phyloP scores from a whole-genome alignment of 2,113 vertebrate species.

The Gulo gulo region DNA sequence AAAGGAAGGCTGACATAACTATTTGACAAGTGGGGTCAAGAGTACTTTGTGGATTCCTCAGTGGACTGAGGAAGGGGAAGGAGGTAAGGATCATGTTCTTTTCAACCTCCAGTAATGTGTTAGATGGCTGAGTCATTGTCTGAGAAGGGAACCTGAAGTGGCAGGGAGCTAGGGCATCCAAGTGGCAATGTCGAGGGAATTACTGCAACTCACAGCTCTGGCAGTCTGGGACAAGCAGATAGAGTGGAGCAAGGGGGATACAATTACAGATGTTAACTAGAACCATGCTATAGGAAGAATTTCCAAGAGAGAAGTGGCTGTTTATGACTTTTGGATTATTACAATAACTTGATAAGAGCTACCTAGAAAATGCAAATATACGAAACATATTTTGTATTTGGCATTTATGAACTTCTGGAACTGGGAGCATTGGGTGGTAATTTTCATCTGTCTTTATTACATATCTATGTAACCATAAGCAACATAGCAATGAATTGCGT shows the following conservation, averaged over 20 bases:
- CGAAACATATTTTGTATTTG: not conserved
- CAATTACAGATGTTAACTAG: not conserved
- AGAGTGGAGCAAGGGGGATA: not conserved
- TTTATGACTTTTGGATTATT: not conserved
- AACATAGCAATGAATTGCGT: not conserved
- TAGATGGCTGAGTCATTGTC: not conserved
- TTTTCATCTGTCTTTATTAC: not conserved
- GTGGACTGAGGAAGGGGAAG: not conserved
- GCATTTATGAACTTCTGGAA: not conserved
- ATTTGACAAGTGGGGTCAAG: not conserved
- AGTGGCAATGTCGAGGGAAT: not conserved
- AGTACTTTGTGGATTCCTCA: not conserved
- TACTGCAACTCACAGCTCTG: not conserved
- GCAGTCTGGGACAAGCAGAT: not conserved
- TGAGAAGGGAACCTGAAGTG: not conserved
- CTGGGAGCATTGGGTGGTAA: not conserved
- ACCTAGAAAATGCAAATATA: not conserved
- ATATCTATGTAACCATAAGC: not conserved
- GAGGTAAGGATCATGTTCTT: not conserved
- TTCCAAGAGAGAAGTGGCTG: not conserved
- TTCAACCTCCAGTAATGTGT: fast-evolving
- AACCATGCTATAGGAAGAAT: not conserved
- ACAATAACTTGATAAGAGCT: not conserved
- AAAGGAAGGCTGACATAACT: not conserved
- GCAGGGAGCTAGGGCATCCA: not conserved